Evolutionary conservation across 2,113 vertebrate genomes (phyloP), one percentile per base, ranked within the genome.

Genomic region (Leptobrachium ailaonicum): DNA sequence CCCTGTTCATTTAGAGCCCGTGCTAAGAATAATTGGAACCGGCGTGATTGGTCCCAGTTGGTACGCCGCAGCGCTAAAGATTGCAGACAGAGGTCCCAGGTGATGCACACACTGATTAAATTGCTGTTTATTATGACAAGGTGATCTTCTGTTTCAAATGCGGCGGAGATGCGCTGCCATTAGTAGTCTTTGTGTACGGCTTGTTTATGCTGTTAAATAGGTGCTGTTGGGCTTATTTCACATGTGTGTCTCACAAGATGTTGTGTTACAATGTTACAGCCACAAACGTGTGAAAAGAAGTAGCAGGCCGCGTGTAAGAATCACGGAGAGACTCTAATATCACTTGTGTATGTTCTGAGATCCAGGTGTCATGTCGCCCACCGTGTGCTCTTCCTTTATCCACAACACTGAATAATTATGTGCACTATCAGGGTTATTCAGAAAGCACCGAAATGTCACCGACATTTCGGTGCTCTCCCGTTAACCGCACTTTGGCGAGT

Each of bases 21-120:
- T 60, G 11, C 83, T 82, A 81, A 85, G 85, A 90, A 86, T 88
- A 87, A 88, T 90, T 89, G 85, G 80, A 79, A 86, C 75, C 87
- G 84, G 74, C 85, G 75, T 88, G 91, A 93, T 91, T 89, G 87
- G 85, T 60, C 90, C 75, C 20, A 10, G 44, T 91, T 83, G 91
- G 87, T 66, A 58, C 0, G 0, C 54, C 74, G 84, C 85, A 83
- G 71, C 83, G 87, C 83, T 87, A 79, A 85, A 90, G 87, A 84
- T 54, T 9, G 7, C 78, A 82, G 84, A 73, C 82, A n/a, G 81
- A 88, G 87, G 82, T 84, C 91, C 87, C 91, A 88, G 86, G 44
- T 86, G 90, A 82, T 0, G 4, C 2, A 40, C 45, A 76, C 11
- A 69, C 71, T 76, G 2, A 43, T 42, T 50, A 77, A 82, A 83